A percentile compares a stretch with the other conserved stretches of the same genome.
phyloP scores from a whole-genome alignment of 2,113 vertebrate genomes.

The Peromyscus leucopus region DNA sequence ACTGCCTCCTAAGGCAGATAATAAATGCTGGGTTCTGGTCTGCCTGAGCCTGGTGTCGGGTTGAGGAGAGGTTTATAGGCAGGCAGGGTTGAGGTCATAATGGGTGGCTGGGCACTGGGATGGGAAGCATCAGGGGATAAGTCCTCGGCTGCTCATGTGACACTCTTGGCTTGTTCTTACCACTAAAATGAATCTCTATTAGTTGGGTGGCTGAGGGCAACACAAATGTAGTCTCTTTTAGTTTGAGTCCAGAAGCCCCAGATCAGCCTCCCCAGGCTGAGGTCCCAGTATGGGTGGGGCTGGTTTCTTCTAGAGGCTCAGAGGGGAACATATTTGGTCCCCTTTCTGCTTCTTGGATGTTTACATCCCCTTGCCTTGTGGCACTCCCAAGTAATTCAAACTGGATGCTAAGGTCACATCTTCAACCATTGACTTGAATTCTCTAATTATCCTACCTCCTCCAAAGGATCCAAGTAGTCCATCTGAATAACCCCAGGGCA shows the following conservation, averaged over 20 bases:
- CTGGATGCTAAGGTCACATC: neutral
- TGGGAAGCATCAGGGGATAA: neutral
- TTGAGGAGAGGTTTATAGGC: neutral
- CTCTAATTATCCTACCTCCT: neutral
- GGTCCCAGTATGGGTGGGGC: neutral
- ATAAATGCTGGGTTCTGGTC: neutral
- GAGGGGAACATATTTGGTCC: neutral
- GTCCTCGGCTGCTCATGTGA: rapidly evolving
- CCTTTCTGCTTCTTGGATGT: neutral
- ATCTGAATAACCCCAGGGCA: neutral
- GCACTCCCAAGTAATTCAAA: neutral
- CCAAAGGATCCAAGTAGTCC: neutral
- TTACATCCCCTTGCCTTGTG: neutral
- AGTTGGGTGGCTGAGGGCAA: neutral
- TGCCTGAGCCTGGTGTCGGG: neutral
- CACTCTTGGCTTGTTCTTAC: neutral
- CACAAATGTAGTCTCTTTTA: neutral
- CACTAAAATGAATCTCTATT: neutral
- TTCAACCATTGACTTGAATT: neutral
- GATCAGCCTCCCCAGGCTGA: neutral
- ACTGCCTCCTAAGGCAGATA: neutral
- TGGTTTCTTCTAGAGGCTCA: neutral
- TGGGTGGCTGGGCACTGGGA: neutral
- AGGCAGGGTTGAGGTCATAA: neutral
- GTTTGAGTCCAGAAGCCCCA: neutral